Conservation (phyloP, 2,113 vertebrate species). For the Eurystomus gularis region DNA sequence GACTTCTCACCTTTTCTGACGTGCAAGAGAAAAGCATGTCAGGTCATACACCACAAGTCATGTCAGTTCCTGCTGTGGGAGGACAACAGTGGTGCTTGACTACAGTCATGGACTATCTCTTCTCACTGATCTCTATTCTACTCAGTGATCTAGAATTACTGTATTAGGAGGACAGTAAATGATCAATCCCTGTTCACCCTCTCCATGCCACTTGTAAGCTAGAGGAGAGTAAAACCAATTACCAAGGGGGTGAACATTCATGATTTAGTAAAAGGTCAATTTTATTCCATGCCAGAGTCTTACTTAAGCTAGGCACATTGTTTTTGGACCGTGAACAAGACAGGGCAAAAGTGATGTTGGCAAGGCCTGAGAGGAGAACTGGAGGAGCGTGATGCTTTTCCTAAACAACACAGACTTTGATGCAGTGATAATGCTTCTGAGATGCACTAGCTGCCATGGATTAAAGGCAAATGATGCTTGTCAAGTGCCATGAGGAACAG, state of each 20-base stretch:
- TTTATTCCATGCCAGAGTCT: neutral
- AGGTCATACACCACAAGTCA: neutral
- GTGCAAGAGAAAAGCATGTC: neutral
- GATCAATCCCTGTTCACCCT: neutral
- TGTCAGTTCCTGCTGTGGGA: neutral
- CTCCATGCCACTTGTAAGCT: neutral
- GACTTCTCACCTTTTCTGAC: neutral
- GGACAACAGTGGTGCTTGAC: neutral
- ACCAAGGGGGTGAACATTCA: neutral
- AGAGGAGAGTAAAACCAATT: neutral
- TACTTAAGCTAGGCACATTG: neutral
- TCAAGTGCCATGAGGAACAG: neutral
- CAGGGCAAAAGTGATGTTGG: neutral
- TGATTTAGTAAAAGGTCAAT: neutral
- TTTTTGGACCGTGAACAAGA: neutral
- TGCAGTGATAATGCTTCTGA: neutral
- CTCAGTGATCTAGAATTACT: neutral
- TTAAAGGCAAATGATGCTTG: neutral
- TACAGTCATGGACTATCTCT: accelerated
- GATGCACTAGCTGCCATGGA: neutral
- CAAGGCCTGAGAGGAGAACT: neutral
- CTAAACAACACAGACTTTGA: neutral
- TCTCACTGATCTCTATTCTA: neutral
- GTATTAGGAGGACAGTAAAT: neutral
- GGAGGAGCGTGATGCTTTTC: neutral